Evolutionary conservation across 2,113 vertebrate species (phyloP).

Genomic region (Campylomormyrus tamandua): DNA sequence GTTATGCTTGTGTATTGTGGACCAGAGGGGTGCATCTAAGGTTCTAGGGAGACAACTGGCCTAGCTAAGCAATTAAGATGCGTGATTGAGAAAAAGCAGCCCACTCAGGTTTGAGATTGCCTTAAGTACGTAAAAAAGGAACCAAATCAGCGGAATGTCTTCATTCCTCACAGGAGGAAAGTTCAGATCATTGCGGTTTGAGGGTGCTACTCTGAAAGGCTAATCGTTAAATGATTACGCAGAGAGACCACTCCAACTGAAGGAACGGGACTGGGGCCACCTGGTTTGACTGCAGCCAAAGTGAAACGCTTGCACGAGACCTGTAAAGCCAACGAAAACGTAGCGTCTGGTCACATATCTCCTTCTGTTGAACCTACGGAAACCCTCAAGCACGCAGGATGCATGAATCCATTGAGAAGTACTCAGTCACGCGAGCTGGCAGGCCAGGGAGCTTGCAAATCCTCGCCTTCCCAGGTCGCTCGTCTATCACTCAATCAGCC

Average conservation of each 20-base stretch:
- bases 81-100: background rate
- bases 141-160: background rate
- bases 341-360: background rate
- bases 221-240: background rate
- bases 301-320: background rate
- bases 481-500: conserved; percentile 21
- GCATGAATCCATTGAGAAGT: background rate
- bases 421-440: background rate
- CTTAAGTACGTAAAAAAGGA: background rate
- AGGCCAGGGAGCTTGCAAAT: conserved; percentile 1
- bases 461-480: conserved; percentile 16
- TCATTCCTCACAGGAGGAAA: background rate
- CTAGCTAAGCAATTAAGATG: background rate
- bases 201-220: background rate
- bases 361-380: background rate
- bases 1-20: background rate
- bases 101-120: background rate
- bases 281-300: background rate
- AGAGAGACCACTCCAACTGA: background rate
- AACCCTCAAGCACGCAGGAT: background rate
- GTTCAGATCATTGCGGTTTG: background rate
- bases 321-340: background rate
- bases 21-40: background rate
- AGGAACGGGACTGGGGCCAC: background rate
- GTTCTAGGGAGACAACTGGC: background rate